Evolutionary conservation across 1,140 invertebrate genomes (phyloP).

Genomic region (Apocrypta bakeri): DNA sequence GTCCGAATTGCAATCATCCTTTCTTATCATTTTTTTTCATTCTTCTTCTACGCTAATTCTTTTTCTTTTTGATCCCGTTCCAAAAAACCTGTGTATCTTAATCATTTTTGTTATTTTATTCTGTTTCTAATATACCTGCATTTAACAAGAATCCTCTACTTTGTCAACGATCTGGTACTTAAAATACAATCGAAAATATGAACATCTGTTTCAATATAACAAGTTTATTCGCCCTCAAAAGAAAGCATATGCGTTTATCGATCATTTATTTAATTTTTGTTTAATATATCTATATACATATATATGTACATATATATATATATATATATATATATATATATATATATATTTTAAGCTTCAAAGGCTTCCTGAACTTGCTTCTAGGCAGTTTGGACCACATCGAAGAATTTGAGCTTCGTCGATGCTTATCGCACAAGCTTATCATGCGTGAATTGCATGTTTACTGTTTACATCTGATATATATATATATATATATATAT

Average conservation of each 20-base stretch:
- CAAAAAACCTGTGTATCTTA: background rate
- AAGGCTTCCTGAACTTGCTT: slow-evolving; percentile 47
- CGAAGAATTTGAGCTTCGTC: background rate
- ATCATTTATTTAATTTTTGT: background rate
- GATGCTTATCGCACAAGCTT: background rate
- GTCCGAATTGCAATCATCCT: background rate
- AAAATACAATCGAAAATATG: slow-evolving; percentile 51
- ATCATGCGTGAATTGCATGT: background rate
- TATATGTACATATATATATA: background rate
- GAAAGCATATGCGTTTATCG: slow-evolving; percentile 34
- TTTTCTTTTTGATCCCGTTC: background rate
- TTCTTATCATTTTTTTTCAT: background rate
- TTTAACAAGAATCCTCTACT: slow-evolving; percentile 41
- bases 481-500: background rate
- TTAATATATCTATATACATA: background rate
- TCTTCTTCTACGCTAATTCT: background rate
- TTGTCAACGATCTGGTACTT: slow-evolving; percentile 31
- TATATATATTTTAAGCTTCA: slow-evolving; percentile 18
- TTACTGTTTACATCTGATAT: background rate
- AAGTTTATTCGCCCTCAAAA: slow-evolving; percentile 29
- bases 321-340: background rate
- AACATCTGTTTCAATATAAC: slow-evolving; percentile 38
- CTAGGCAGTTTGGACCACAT: slow-evolving; percentile 48
- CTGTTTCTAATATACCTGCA: background rate
- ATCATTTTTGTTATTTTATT: background rate